Base-by-base conservation (phyloP, 1,140 invertebrate genomes). In the Panulirus ornatus region DNA sequence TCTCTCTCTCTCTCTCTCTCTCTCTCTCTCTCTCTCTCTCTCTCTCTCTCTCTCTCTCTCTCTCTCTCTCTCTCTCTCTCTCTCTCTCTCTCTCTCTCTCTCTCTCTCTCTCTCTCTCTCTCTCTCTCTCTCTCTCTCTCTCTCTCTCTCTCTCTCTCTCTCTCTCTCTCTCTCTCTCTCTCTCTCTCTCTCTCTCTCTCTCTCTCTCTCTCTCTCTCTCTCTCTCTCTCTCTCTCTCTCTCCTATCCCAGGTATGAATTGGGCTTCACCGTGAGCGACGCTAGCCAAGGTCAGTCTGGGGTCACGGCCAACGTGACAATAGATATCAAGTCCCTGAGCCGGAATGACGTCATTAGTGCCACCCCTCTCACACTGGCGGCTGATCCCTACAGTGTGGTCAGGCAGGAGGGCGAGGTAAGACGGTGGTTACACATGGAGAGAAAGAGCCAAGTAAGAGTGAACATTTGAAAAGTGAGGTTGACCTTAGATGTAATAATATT, bases 261-360 rank as follows among this genome's bases (percentile, higher is more conserved):
- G 2, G 82, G 82, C 36, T 84, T 84, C 58, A 70, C 58, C 3
- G 82, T 84, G 34, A 84, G 82, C 38, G 82, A 84, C 38, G 82
- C 54, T 6, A 66, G 40, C 54, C 82, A 84, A 42, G 63, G 82
- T 42, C 82, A 84, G 82, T 71, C 82, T 0, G 82, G 82, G 38
- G 82, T 84, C 54, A 70, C 40, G 58, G 82, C 82, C 66, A 84
- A 84, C 27, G 82, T 84, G 30, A 84, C 54, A 0, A 63, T 84
- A 0, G 38, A 70, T 19, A 63, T 84, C 54, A 84, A 84, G 66
- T 84, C 82, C 16, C n/a, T 86, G 8, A 76, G 51, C n/a, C 44
- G 38, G 2, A 38, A 27, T 22, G 73, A 86, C n/a, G 84, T 85
- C 5, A 75, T 73, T 30, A 36, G 27, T 0, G 58, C 82, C 54